Percentiles rank a stretch among this genome's conserved stretches.
Evolutionary conservation across 2,888 invertebrate species (phyloP).

Genomic region (Margaritifera margaritifera): DNA sequence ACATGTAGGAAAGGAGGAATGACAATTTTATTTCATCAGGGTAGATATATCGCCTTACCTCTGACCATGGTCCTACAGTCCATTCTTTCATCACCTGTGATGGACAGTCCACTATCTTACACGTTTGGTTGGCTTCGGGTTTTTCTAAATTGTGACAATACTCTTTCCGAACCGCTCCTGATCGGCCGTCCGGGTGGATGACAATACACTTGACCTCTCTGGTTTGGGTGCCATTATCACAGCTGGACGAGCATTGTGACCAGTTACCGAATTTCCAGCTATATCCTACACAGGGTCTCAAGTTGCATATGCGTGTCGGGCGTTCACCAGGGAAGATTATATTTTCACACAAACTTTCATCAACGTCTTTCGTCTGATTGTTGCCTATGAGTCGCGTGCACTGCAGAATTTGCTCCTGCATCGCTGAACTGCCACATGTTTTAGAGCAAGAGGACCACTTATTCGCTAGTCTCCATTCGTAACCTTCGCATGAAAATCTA

Average conservation of each 20-base stretch:
- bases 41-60: constrained; percentile 10
- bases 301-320: constrained; percentile 25
- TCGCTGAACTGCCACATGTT: constrained; percentile 34
- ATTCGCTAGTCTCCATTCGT: constrained; percentile 16
- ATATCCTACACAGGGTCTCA: constrained; percentile 17
- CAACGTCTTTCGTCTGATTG: constrained; percentile 6
- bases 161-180: too few relatives aligned
- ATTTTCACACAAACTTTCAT: constrained; percentile 16
- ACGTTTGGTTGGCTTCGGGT: too few relatives aligned
- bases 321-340: constrained; percentile 6
- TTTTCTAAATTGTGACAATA: too few relatives aligned
- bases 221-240: constrained; percentile 18
- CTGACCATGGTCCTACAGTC: constrained; percentile 36
- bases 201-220: constrained; percentile 27
- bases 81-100: constrained; percentile 12
- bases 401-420: constrained; percentile 12
- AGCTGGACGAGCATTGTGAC: constrained; percentile 24
- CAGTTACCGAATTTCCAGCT: constrained; percentile 22
- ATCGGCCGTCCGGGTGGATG: too few relatives aligned
- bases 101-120: too few relatives aligned
- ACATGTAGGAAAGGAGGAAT: too few relatives aligned
- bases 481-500: constrained; percentile 20
- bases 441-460: constrained; percentile 38
- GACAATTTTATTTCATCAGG: too few relatives aligned
- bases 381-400: constrained; percentile 11